phyloP scores from a whole-genome alignment of 2,797 vertebrate genomes.

The Myotis pilosus region DNA sequence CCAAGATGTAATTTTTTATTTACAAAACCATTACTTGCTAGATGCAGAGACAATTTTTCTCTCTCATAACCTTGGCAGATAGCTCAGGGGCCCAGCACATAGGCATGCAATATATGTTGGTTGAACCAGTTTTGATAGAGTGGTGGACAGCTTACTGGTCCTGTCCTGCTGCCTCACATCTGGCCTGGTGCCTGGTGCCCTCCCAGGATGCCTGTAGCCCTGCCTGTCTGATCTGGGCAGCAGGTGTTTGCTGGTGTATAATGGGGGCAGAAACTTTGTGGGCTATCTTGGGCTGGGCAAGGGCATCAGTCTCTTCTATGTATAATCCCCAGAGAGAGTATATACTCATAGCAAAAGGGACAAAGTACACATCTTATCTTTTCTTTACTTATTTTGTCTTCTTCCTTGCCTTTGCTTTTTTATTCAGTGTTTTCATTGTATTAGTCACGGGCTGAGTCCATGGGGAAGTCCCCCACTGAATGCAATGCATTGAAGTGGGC shows the following conservation, averaged over 20 bases:
- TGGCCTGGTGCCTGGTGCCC: rapidly evolving
- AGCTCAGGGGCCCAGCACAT: background rate
- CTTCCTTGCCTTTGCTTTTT: background rate
- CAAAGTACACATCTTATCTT: background rate
- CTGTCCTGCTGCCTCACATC: background rate
- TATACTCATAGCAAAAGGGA: background rate
- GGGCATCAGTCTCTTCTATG: background rate
- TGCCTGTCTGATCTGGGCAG: background rate
- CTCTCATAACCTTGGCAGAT: background rate
- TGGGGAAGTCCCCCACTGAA: background rate
- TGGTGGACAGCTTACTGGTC: background rate
- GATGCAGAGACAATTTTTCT: background rate
- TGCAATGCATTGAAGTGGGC: background rate
- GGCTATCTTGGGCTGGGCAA: background rate
- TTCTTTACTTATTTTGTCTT: background rate
- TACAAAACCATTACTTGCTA: background rate
- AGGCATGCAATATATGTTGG: background rate
- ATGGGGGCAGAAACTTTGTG: too few species aligned
- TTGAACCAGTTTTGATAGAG: background rate
- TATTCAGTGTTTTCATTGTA: background rate
- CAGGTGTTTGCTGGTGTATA: background rate
- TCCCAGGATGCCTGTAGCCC: background rate
- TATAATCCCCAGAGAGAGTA: background rate
- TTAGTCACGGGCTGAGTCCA: background rate
- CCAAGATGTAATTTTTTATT: background rate